These are phyloP conservation scores for Drosophila suboccidentalis DNA, from an alignment of 2,888 invertebrate genomes.

Conservation along the genomic window DNA sequence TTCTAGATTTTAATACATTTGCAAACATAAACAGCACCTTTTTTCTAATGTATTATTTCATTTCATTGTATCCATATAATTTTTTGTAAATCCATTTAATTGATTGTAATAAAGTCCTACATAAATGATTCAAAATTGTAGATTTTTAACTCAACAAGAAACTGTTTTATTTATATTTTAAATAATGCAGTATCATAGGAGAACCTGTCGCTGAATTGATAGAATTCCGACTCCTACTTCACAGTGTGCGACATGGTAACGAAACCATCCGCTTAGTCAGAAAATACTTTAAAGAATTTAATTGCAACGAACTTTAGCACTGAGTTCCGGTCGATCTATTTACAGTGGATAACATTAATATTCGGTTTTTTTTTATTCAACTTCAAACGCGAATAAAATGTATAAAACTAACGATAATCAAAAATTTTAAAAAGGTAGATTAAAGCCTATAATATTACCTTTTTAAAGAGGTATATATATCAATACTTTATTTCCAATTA, in stretches of 20 bases:
- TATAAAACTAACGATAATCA: no score
- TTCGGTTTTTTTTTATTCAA: no score
- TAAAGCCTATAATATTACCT: no score
- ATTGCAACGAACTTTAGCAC: neutral
- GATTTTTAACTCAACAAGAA: neutral
- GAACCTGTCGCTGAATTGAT: neutral
- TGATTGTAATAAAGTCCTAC: constrained; percentile 63
- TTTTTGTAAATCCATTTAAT: constrained; percentile 72
- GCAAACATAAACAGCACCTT: constrained; percentile 53
- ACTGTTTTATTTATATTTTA: neutral
- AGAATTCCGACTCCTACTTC: neutral
- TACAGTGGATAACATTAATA: no score
- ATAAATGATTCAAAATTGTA: constrained; percentile 20
- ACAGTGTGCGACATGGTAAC: neutral
- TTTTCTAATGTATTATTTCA: constrained; percentile 68
- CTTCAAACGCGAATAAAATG: no score
- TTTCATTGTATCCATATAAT: constrained; percentile 62
- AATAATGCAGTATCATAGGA: no score
- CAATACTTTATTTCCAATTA: no score
- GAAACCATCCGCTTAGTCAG: neutral
- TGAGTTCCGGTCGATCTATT: no score
- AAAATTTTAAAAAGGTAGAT: no score
- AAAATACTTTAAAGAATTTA: no score
- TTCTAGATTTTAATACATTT: constrained; percentile 66
- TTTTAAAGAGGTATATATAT: no score